Evolutionary conservation across 2,888 invertebrate species (phyloP).

Genomic region (Chalcis sispes): DNA sequence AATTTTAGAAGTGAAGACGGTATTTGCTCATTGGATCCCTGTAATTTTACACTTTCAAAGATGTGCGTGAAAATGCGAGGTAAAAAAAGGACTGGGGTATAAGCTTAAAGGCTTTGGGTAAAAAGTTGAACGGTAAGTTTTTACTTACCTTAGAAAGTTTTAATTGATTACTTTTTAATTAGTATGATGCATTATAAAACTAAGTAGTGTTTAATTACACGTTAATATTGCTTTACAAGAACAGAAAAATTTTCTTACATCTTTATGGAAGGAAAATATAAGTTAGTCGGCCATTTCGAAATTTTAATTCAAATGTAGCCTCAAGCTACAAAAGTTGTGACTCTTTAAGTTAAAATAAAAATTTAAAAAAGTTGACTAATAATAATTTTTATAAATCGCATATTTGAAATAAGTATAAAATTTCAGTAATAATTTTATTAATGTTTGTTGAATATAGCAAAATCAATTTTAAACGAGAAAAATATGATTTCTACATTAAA

Average conservation of each 20-base stretch:
- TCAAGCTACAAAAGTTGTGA: neutral
- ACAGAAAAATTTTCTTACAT: neutral
- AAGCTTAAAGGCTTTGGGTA: neutral
- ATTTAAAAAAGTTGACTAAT: too few relatives aligned
- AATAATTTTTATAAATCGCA: too few relatives aligned
- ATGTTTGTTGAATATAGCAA: too few relatives aligned
- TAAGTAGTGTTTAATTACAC: neutral
- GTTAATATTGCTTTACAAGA: conserved; percentile 5
- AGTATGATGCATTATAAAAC: neutral
- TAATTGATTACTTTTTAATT: conserved; percentile 33
- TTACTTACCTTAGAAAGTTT: conserved; percentile 21
- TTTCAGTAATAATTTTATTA: too few relatives aligned
- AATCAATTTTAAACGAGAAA: too few relatives aligned
- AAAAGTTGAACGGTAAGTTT: conserved; percentile 27
- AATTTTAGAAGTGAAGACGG: conserved; percentile 41
- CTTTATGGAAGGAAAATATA: neutral
- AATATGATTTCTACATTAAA: too few relatives aligned
- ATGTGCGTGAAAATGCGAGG: conserved; percentile 7
- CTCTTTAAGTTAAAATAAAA: too few relatives aligned
- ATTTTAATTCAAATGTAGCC: neutral
- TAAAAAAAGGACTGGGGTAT: conserved; percentile 13
- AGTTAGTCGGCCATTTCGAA: neutral
- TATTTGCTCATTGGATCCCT: conserved; percentile 19
- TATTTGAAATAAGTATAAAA: too few relatives aligned
- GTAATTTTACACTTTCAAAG: conserved; percentile 7